Conservation (phyloP, 2,888 invertebrate genomes). For the Dryomyza anilis region DNA sequence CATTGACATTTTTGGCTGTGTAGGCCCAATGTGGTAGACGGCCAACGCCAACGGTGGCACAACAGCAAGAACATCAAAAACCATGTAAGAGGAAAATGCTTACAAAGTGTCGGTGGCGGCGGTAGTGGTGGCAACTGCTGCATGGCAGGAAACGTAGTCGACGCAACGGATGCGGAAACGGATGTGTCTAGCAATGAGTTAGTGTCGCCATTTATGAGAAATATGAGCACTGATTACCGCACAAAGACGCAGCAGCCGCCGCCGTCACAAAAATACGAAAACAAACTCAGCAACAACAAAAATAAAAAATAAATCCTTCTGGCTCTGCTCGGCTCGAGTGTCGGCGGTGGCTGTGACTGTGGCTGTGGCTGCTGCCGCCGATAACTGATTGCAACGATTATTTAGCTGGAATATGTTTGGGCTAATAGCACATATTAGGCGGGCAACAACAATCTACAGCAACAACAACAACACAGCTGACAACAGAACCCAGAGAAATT, state of each 20-base stretch:
- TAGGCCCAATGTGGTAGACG: constrained; percentile 24
- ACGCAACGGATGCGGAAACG: background rate
- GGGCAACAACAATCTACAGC: background rate
- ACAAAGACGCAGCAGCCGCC: background rate
- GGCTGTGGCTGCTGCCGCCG: background rate
- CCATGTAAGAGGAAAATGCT: background rate
- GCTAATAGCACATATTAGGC: constrained; percentile 3
- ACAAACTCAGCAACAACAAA: background rate
- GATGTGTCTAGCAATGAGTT: constrained; percentile 14
- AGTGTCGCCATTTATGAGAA: constrained; percentile 7
- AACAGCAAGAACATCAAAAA: background rate
- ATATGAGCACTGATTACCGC: constrained; percentile 10
- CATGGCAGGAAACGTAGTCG: background rate
- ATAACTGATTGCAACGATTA: constrained; percentile 15
- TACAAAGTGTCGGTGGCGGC: no score
- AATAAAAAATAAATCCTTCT: no score
- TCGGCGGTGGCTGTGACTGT: no score
- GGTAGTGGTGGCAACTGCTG: background rate
- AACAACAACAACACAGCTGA: background rate
- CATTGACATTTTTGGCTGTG: constrained; percentile 16
- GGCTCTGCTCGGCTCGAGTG: no score
- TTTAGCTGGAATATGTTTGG: constrained; percentile 1
- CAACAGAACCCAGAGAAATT: background rate
- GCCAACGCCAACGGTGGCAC: background rate
- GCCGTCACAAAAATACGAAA: background rate